These are phyloP conservation scores for Diplolepis rosae DNA, from an alignment of 2,888 invertebrate genomes.

Conservation along the genomic window DNA sequence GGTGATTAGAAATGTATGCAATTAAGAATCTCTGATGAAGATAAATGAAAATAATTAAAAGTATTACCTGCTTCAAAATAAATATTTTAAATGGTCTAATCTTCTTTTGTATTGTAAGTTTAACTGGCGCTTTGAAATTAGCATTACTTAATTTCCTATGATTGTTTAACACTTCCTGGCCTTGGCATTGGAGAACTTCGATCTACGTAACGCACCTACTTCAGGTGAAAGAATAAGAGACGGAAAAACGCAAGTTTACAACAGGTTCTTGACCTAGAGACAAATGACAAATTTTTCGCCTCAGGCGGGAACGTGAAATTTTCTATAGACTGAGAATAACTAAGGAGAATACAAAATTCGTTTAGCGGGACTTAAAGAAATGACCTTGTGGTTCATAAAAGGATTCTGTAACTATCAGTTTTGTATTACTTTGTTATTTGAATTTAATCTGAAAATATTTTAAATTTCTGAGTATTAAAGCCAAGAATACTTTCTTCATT, in stretches of 20 bases:
- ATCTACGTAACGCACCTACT: not conserved
- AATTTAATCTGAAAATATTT: not conserved
- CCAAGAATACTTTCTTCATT: no score
- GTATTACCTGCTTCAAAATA: not conserved
- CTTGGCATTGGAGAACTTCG: not conserved
- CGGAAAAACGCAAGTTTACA: conserved; percentile 14
- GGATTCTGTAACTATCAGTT: not conserved
- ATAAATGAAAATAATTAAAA: not conserved
- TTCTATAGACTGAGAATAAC: not conserved
- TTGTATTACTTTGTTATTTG: not conserved
- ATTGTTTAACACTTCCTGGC: not conserved
- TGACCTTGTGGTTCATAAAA: not conserved
- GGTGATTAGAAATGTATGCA: not conserved
- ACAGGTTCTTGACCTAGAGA: not conserved
- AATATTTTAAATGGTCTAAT: not conserved
- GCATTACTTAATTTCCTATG: not conserved
- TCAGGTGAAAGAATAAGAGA: not conserved
- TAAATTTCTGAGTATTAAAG: not conserved
- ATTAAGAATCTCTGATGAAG: not conserved
- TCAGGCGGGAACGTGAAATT: not conserved
- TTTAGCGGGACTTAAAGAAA: not conserved
- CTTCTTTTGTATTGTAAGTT: not conserved
- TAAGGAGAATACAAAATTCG: not conserved
- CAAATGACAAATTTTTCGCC: not conserved
- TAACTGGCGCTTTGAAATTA: not conserved